These are phyloP conservation scores for Lottia scabra DNA, from an alignment of 2,888 invertebrate genomes.

Conservation along the genomic window DNA sequence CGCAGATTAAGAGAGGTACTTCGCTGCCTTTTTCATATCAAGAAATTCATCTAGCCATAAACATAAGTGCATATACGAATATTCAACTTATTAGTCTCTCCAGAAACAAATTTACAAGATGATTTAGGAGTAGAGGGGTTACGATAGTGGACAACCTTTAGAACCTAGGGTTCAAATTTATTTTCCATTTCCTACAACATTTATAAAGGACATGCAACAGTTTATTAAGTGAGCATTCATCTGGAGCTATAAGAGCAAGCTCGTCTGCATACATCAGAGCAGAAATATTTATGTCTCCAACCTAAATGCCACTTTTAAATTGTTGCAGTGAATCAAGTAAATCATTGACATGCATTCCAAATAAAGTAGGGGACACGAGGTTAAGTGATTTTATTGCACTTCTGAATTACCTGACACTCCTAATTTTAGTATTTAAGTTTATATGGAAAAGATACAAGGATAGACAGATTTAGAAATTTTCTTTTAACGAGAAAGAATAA, in stretches of 20 bases:
- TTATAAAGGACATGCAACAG: not conserved
- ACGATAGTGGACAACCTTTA: not conserved
- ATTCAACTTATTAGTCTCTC: not conserved
- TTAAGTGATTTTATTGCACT: not conserved
- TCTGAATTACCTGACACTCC: too few species aligned
- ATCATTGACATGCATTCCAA: constrained; percentile 18
- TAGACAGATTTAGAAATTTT: too few species aligned
- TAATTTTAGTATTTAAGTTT: too few species aligned
- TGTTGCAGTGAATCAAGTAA: constrained; percentile 1
- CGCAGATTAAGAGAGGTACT: constrained; percentile 7
- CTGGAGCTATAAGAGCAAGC: constrained; percentile 4
- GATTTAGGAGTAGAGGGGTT: not conserved
- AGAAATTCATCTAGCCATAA: constrained; percentile 15
- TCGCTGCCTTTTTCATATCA: constrained; percentile 2
- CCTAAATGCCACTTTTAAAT: constrained; percentile 4
- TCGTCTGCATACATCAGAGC: constrained; percentile 19
- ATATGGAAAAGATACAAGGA: too few species aligned
- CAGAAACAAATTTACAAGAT: not conserved
- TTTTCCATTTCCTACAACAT: constrained; percentile 4
- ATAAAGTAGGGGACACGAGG: constrained; percentile 7
- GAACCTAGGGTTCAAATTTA: not conserved
- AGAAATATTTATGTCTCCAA: constrained; percentile 6
- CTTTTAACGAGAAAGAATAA: too few species aligned
- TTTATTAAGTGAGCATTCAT: too few species aligned
- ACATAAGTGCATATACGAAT: constrained; percentile 16